Evolutionary conservation across 1,140 invertebrate genomes (phyloP), one percentile per base, ranked within the genome.

Genomic region (Pissodes strobi): DNA sequence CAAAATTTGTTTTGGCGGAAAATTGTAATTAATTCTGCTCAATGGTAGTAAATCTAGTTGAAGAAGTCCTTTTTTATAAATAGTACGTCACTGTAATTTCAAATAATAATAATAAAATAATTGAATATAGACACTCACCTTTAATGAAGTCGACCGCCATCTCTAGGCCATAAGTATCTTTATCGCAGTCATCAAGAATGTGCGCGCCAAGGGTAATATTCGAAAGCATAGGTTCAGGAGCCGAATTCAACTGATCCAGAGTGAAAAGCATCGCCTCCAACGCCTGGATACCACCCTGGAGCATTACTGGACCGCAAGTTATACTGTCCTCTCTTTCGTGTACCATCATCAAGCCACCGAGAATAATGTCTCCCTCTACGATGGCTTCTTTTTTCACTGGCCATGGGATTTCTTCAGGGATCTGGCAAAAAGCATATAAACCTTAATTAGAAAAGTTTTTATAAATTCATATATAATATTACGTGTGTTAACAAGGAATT

Each of bases 71-170:
- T n/a, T n/a, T n/a, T n/a, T n/a, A n/a, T n/a, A n/a, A n/a, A n/a
- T n/a, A n/a, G n/a, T n/a, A n/a, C n/a, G n/a, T n/a, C n/a, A n/a
- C n/a, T n/a, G n/a, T n/a, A n/a, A n/a, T n/a, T n/a, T n/a, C n/a
- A n/a, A n/a, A n/a, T n/a, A n/a, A n/a, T n/a, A n/a, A n/a, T n/a
- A n/a, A n/a, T n/a, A n/a, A n/a, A n/a, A n/a, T n/a, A n/a, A n/a
- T n/a, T n/a, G n/a, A n/a, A n/a, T n/a, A n/a, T n/a, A n/a, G n/a
- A 25, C 0, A 62, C 87, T 84, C 80, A 97, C 95, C 94, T 90
- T 97, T 94, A 64, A 98, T 97, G 76, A 98, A 98, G 79, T 97
- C 94, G 5, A 97, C 91, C 5, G 94, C 92, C 88, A 97, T 96
- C 74, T 97, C 94, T 30, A 97, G 80, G 3, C 95, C 95, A 76